phyloP scores from a whole-genome alignment of 2,888 invertebrate genomes.

The Melipona bicolor region DNA sequence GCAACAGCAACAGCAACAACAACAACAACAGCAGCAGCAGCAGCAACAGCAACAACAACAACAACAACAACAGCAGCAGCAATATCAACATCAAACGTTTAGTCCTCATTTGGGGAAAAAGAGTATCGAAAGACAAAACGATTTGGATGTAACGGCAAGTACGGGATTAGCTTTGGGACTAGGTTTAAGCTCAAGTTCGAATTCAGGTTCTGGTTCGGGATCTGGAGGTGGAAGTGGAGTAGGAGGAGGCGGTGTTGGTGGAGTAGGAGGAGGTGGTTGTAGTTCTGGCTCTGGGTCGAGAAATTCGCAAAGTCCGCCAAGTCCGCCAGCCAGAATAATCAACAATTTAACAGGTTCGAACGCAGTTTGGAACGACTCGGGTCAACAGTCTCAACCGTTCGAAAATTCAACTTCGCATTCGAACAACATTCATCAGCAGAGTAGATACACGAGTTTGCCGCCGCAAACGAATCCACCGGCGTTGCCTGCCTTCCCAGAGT shows the following conservation, averaged over 20 bases:
- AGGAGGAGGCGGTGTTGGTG: not conserved
- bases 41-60: conserved; percentile 31
- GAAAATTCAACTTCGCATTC: conserved; percentile 9
- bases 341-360: conserved; percentile 78
- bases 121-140: conserved; percentile 73
- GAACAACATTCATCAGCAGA: conserved; percentile 65
- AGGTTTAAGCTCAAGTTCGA: conserved; percentile 43
- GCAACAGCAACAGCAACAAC: conserved; percentile 42
- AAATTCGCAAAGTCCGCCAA: conserved; percentile 81
- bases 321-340: conserved; percentile 75
- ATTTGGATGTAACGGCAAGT: conserved; percentile 69
- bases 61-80: conserved; percentile 36
- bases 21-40: conserved; percentile 1
- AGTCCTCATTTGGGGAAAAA: conserved; percentile 81
- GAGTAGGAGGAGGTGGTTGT: not conserved
- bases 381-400: conserved; percentile 40
- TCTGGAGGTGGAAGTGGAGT: not conserved
- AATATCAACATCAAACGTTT: conserved; percentile 73
- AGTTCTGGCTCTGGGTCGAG: conserved; percentile 73
- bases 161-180: conserved; percentile 43
- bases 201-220: conserved; percentile 48
- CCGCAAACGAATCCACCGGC: conserved; percentile 82
- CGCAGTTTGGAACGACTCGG: conserved; percentile 77
- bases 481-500: conserved; percentile 80
- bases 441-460: conserved; percentile 81